Base-by-base conservation (phyloP, 2,797 vertebrate genomes). In the Clarias platycephalus region DNA sequence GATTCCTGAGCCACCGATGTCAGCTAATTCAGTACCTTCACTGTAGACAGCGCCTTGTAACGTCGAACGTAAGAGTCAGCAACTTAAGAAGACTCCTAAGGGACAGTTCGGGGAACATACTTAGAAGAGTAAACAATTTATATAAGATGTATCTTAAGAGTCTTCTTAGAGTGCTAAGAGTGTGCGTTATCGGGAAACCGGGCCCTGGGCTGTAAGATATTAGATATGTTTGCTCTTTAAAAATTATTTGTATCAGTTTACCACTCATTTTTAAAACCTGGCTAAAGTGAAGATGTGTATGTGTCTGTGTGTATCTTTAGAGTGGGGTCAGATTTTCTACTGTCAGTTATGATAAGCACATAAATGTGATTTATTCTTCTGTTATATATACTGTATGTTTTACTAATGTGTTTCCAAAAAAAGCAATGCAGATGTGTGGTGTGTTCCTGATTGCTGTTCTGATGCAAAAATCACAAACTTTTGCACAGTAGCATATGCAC, bases 241-340 rank as follows among this genome's bases (percentile, higher is more conserved):
- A 80, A 28, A n/a, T 72, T 8, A 66, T 57, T 81, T 12, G 70
- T 28, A 64, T 85, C 84, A 67, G 79, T 85, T 85, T 81, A 85
- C 80, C 68, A 20, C 20, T 85, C 81, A 58, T 76, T 82, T 81
- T 28, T 58, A n/a, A 81, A 76, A 24, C 18, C 18, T 81, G 40
- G 40, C 57, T 18, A 53, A 63, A 85, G 40, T 22, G 22, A 74
- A 60, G 4, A 44, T 28, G 40, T 62, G 10, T 7, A 5, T 24
- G 10, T 58, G 40, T 71, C 31, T 28, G 53, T 31, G 24, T 53
- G 22, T 49, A 6, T 77, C 22, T 58, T 53, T 66, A 20, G 20
- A 34, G 67, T 53, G 31, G 44, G 74, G 77, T 80, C 10, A 34
- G 49, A 80, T 84, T 75, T 77, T 67, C 62, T 77, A 57, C 20